phyloP scores from a whole-genome alignment of 2,888 invertebrate genomes.

The Geophilus truncorum region DNA sequence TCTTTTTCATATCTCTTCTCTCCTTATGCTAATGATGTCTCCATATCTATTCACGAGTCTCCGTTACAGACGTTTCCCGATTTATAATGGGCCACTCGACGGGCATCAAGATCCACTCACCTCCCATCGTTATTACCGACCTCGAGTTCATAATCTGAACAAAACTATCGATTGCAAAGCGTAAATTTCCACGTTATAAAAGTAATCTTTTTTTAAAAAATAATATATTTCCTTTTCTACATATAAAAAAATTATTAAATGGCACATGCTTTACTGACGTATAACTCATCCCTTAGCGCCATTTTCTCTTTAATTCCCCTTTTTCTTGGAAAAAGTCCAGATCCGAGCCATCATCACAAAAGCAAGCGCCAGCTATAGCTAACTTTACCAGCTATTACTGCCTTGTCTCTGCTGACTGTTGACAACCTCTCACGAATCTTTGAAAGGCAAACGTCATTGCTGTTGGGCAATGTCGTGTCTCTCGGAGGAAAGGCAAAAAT shows the following conservation, averaged over 20 bases:
- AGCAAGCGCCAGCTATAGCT: conserved; percentile 6
- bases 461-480: conserved; percentile 11
- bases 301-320: not conserved
- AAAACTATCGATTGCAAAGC: not conserved
- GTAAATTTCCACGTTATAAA: not conserved
- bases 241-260: not conserved
- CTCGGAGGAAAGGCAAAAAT: not conserved
- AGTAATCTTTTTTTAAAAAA: no score
- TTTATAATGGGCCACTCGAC: not conserved
- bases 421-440: not conserved
- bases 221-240: no score
- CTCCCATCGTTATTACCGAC: not conserved
- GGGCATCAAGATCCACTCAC: not conserved
- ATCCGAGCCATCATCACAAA: not conserved
- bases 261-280: not conserved
- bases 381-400: conserved; percentile 20
- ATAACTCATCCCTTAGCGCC: not conserved
- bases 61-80: not conserved
- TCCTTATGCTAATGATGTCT: not conserved
- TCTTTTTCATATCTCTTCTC: not conserved
- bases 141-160: not conserved
- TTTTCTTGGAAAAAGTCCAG: conserved; percentile 2
- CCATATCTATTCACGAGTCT: not conserved
- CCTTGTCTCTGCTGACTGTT: conserved; percentile 20
- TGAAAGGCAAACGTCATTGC: conserved; percentile 15